Percentiles rank a stretch among this genome's conserved stretches.
Conservation (phyloP, 2,113 vertebrate genomes). For the Nansenia antarctica region DNA sequence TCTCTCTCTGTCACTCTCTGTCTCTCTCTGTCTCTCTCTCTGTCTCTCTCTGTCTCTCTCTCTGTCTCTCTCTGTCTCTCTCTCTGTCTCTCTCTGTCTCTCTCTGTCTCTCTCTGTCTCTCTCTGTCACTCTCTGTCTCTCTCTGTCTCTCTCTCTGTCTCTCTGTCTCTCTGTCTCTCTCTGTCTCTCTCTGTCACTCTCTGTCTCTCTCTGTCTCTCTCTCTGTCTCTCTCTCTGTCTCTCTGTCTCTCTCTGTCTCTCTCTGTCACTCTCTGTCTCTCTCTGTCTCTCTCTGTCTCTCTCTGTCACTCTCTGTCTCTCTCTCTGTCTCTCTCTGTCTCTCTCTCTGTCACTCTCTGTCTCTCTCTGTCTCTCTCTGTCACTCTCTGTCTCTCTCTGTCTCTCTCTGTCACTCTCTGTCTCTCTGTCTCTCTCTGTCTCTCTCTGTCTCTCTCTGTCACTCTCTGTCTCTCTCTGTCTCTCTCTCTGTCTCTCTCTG, state of each 20-base stretch:
- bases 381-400: not conserved
- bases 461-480: not conserved
- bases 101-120: constrained; percentile 3
- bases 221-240: not conserved
- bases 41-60: constrained; percentile 1
- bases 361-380: constrained; percentile 1
- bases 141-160: not conserved
- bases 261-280: constrained; percentile 5
- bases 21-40: not conserved
- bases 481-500: not conserved
- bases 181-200: not conserved
- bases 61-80: constrained; percentile 1
- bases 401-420: not conserved
- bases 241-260: constrained; percentile 4
- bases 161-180: not conserved
- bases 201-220: constrained; percentile 2
- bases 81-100: constrained; percentile 2
- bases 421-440: constrained; percentile 1
- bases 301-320: not conserved
- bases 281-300: not conserved
- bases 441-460: not conserved
- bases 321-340: not conserved
- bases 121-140: not conserved
- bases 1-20: not conserved
- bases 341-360: not conserved